Percentiles rank a stretch among this genome's conserved stretches.
Evolutionary conservation across 2,113 vertebrate species (phyloP).

Genomic region (Alouatta palliata): DNA sequence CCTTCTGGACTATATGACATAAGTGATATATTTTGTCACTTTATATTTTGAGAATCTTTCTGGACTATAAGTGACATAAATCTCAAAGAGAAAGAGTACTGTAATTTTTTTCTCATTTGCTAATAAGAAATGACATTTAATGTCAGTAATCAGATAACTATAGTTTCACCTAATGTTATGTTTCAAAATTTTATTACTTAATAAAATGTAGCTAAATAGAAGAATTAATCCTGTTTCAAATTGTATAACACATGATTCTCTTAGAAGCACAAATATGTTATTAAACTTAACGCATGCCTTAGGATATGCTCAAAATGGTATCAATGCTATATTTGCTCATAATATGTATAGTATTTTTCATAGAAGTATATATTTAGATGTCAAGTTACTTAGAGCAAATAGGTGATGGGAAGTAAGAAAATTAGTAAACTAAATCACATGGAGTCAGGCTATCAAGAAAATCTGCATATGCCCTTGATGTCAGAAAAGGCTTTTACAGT

Average conservation of each 20-base stretch:
- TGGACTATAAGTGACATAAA: background rate
- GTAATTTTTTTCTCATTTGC: background rate
- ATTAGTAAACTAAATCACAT: slow-evolving; percentile 42
- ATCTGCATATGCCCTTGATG: slow-evolving; percentile 64
- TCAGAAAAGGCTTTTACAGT: slow-evolving; percentile 64
- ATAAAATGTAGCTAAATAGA: background rate
- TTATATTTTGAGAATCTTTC: slow-evolving; percentile 36
- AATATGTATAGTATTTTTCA: slow-evolving; percentile 21
- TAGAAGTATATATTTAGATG: slow-evolving; percentile 17
- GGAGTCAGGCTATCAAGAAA: slow-evolving; percentile 29
- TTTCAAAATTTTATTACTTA: slow-evolving; percentile 29
- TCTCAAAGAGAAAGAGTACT: background rate
- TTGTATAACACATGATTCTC: background rate
- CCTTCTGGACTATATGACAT: background rate
- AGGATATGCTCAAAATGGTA: background rate
- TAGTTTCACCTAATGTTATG: background rate
- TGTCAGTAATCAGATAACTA: background rate
- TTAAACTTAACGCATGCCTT: background rate
- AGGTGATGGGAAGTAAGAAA: slow-evolving; percentile 45
- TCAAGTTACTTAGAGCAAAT: slow-evolving; percentile 52
- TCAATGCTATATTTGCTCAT: background rate
- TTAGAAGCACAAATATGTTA: background rate
- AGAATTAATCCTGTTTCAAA: background rate
- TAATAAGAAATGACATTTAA: slow-evolving; percentile 21
- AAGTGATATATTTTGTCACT: background rate